A percentile compares a stretch with the other conserved stretches of the same genome.
These are phyloP conservation scores for Loxodonta africana DNA, from an alignment of 2,113 vertebrate species.

Conservation along the genomic window DNA sequence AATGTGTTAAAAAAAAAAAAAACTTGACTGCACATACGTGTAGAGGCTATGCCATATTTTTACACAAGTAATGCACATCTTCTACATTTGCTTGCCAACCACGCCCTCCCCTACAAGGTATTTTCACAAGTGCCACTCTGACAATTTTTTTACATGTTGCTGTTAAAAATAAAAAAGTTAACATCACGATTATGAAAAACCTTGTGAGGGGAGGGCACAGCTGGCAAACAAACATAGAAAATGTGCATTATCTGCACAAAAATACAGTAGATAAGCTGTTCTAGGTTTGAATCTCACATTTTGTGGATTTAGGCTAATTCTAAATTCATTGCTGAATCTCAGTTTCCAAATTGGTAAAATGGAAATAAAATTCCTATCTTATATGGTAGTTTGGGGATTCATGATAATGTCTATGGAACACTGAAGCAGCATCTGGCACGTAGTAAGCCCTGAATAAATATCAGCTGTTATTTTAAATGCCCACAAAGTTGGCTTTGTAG, in stretches of 20 bases:
- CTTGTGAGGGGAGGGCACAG: no score
- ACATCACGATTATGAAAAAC: no score
- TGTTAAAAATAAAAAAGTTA: no score
- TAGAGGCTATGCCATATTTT: background rate
- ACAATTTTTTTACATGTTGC: no score
- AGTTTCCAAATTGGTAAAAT: background rate
- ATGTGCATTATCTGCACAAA: no score
- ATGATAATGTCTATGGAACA: background rate
- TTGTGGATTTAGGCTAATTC: background rate
- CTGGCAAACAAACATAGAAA: no score
- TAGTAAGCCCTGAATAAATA: background rate
- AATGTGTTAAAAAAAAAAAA: constrained; percentile 28
- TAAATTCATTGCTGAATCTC: background rate
- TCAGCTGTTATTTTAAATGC: background rate
- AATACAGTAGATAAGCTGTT: background rate
- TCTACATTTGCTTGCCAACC: no score
- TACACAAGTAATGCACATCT: no score
- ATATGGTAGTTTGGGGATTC: background rate
- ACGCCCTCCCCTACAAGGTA: no score
- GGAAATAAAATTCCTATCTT: background rate
- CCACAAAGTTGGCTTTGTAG: background rate
- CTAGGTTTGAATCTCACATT: background rate
- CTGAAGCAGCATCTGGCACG: background rate
- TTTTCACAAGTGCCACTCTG: no score
- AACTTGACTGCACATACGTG: background rate